Evolutionary conservation across 2,888 invertebrate genomes (phyloP).

Genomic region (Eupithecia vulgata): DNA sequence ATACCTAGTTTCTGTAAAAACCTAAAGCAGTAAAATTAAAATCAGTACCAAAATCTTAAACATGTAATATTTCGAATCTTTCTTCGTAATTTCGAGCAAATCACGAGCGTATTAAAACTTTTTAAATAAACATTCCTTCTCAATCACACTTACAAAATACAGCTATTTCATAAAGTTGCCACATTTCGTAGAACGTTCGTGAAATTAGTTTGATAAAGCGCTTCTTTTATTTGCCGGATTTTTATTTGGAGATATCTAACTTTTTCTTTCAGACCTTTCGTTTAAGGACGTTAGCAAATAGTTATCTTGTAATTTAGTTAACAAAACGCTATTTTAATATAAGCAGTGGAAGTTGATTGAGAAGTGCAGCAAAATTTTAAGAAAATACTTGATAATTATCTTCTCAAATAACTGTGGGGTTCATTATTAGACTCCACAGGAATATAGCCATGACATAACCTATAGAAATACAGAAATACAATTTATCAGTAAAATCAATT

Average conservation of each 20-base stretch:
- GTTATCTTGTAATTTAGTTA: background rate
- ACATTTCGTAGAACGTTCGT: constrained; percentile 25
- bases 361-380: background rate
- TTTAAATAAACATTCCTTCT: constrained; percentile 37
- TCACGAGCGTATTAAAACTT: constrained; percentile 34
- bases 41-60: background rate
- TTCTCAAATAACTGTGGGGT: no score
- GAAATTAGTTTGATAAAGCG: constrained; percentile 36
- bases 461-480: no score
- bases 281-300: constrained; percentile 1
- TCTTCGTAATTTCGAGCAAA: constrained; percentile 12
- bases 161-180: constrained; percentile 33
- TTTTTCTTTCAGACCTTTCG: constrained; percentile 18
- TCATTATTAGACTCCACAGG: no score
- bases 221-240: constrained; percentile 25
- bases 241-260: constrained; percentile 23
- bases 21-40: background rate
- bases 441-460: no score
- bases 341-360: background rate
- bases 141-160: constrained; percentile 34
- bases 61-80: background rate
- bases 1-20: background rate
- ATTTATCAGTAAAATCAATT: no score
- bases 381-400: no score
- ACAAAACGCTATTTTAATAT: background rate